These are phyloP conservation scores for Hirtodrosophila histrioides DNA, from an alignment of 2,888 invertebrate genomes.

Conservation along the genomic window DNA sequence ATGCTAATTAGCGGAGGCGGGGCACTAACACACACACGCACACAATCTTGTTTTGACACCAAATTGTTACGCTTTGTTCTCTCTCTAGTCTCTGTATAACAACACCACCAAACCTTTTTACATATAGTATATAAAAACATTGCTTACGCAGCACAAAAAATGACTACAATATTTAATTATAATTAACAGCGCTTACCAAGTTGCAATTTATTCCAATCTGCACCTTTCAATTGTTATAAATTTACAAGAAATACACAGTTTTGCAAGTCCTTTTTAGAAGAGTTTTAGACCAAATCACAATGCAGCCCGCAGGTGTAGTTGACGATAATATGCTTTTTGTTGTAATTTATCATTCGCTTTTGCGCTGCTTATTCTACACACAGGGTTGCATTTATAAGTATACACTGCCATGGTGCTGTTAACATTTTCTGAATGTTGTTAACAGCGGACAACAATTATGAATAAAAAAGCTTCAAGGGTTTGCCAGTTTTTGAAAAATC, in stretches of 20 bases:
- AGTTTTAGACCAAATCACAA: conserved; percentile 34
- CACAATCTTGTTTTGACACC: conserved; percentile 35
- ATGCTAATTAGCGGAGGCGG: conserved; percentile 63
- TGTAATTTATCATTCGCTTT: conserved; percentile 64
- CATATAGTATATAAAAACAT: conserved; percentile 24
- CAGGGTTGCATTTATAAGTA: conserved; percentile 53
- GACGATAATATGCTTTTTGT: conserved; percentile 35
- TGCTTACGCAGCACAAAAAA: conserved; percentile 33
- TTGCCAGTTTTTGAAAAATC: too few relatives aligned
- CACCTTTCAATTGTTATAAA: conserved; percentile 1
- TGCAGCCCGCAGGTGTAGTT: conserved; percentile 60
- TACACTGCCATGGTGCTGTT: too few relatives aligned
- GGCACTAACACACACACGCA: conserved; percentile 23
- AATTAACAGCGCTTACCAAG: conserved; percentile 35
- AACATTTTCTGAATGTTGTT: too few relatives aligned
- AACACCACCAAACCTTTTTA: conserved; percentile 47
- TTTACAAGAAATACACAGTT: conserved; percentile 12
- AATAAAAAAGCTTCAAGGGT: too few relatives aligned
- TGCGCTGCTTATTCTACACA: conserved; percentile 70
- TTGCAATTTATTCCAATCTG: conserved; percentile 5
- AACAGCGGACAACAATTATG: too few relatives aligned
- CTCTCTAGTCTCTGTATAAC: conserved; percentile 33
- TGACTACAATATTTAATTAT: conserved; percentile 5
- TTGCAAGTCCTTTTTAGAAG: conserved; percentile 18
- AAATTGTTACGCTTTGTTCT: conserved; percentile 68